Evolutionary conservation across 2,113 vertebrate species (phyloP), one percentile per base, ranked within the genome.

Genomic region (Rhipidura dahli): DNA sequence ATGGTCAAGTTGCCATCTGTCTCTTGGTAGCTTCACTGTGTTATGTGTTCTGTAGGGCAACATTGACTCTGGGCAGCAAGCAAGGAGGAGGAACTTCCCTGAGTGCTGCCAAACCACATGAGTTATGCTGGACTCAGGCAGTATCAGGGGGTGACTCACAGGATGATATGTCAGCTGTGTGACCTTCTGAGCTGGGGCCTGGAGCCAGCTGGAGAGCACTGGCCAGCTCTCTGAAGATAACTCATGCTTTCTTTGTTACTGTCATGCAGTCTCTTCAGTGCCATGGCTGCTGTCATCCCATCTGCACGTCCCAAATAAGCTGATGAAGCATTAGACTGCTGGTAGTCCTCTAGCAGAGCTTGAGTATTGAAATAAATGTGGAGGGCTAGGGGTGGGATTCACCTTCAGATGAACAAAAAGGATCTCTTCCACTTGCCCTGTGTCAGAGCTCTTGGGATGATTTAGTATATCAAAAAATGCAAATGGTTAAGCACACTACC

Each of bases 141-240:
- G 39, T 40, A 59, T 72, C n/a, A 15, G 59, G 35, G 35, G 6
- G 15, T 97, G 93, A 91, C 84, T 94, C 89, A 91, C 31, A 40
- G 76, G 73, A 53, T 60, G 70, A 75, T 86, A 31, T 66, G 84
- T 91, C 89, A 93, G 82, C 82, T 84, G 49, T 59, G 72, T 94
- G 91, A 96, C 91, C 72, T 95, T 94, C 87, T 37, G 68, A 83
- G 78, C 75, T 50, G 70, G 61, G 73, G 70, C 92, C 70, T 11
- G 8, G 40, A 75, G 89, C 87, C 88, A 84, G 72, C 11, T 79
- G 76, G 65, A 70, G 40, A 60, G 53, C 71, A 39, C 4, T 5
- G 60, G 33, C 19, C n/a, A 49, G 49, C 79, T 83, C 7, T 3
- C 53, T 84, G 16, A 15, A 72, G 89, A 44, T 22, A 83, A 79